Percentiles rank a stretch among this genome's conserved stretches.
Evolutionary conservation across 2,888 invertebrate species (phyloP).

Genomic region (Aspidapion aeneum): DNA sequence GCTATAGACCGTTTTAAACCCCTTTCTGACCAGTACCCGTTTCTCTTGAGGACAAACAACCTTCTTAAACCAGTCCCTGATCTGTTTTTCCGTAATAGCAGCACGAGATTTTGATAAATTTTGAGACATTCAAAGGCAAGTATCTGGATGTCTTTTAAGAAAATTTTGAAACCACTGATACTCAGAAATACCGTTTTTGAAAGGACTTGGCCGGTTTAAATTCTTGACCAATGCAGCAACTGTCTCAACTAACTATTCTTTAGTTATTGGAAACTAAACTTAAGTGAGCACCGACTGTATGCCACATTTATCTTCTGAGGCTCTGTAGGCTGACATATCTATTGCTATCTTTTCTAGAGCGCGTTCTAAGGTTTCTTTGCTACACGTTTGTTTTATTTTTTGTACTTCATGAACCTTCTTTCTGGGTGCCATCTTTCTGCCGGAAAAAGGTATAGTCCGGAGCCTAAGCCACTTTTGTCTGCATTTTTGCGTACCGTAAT

Average conservation of each 20-base stretch:
- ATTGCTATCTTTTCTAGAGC: not conserved
- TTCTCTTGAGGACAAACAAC: slow-evolving; percentile 10
- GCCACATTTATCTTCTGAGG: slow-evolving; percentile 12
- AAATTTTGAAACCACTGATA: slow-evolving; percentile 7
- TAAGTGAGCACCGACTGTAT: slow-evolving; percentile 8
- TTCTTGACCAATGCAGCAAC: not conserved
- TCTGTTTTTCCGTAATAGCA: not conserved
- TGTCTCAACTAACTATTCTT: no score
- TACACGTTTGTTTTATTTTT: not conserved
- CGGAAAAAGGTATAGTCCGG: not conserved
- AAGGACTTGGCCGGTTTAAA: slow-evolving; percentile 6
- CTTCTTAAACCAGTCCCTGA: slow-evolving; percentile 8
- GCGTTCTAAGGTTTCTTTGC: not conserved
- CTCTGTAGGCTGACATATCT: not conserved
- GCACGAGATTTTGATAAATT: slow-evolving; percentile 9
- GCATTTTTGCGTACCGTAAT: no score
- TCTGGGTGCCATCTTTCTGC: not conserved
- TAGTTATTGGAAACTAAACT: no score
- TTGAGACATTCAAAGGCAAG: slow-evolving; percentile 7
- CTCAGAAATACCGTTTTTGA: no score
- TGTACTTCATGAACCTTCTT: not conserved
- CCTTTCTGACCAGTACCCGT: slow-evolving; percentile 11
- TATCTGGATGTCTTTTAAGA: not conserved
- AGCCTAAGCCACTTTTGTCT: no score
- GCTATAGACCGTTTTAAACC: slow-evolving; percentile 10